Base-by-base conservation (phyloP, 2,888 invertebrate species). In the Neoaliturus tenellus region DNA sequence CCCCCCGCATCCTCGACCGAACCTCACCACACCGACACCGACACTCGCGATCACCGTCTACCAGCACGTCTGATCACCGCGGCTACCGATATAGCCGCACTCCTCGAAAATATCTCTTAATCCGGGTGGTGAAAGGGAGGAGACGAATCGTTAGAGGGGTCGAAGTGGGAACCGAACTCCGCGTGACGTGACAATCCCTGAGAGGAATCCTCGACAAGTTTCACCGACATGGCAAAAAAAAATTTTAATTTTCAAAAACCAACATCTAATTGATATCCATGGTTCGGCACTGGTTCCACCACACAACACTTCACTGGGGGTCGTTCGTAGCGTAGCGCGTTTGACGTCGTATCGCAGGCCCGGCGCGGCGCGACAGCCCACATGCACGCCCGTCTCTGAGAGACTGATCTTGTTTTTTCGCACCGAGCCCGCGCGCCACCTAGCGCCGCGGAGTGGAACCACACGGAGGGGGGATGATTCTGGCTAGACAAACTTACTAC, bases 61-160 rank as follows among this genome's bases (percentile, higher is more conserved):
- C 41, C 41, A 6, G 6, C 41, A 41, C 41, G 41, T 14, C 41
- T n/a, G 41, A n/a, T n/a, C n/a, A 25, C 58, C 25, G 58, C 8
- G 28, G 25, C 58, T 28, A 58, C 58, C 5, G 28, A 58, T 58
- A 14, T 58, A 67, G 58, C 39, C 58, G 44, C 35, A 71, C 51
- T 69, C 44, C 33, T 17, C 51, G 48, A 33, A 58, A 82, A 67
- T 73, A 44, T 78, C 67, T 62, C 83, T 83, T 80, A 83, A 69
- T 83, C 83, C 48, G 83, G 83, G 78, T 83, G 83, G 67, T 80
- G 80, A 48, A 67, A 80, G 41, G 83, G 83, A 48, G 83, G 83
- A 78, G 83, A 69, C 23, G 83, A 75, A 23, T 75, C 78, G 28
- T 23, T 23, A 23, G 69, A 69, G 69, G 80, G 80, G 80, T 83